Conservation (phyloP, 1,140 invertebrate genomes). For the Drosophila kohkoa region DNA sequence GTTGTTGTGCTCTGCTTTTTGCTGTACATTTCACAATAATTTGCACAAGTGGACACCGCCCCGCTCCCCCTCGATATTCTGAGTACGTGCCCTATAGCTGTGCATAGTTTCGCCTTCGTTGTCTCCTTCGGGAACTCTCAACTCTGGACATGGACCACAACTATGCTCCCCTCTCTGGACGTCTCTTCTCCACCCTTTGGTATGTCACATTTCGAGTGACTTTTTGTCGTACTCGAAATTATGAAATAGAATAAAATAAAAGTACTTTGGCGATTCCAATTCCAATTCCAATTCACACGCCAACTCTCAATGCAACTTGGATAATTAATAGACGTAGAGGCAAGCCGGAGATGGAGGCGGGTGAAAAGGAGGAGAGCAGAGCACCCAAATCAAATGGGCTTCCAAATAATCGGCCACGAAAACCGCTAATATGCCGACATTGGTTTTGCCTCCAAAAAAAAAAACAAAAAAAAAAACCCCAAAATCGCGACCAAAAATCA, state of each 20-base stretch:
- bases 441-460: conserved; percentile 36
- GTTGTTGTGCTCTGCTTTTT: conserved; percentile 28
- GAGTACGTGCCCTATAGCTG: conserved; percentile 64
- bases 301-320: not conserved
- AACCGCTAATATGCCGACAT: conserved; percentile 69
- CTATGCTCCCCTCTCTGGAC: conserved; percentile 7
- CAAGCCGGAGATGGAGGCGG: not conserved
- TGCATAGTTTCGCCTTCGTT: conserved; percentile 51
- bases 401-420: conserved; percentile 70
- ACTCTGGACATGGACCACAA: conserved; percentile 18
- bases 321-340: conserved; percentile 42
- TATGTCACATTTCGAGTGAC: conserved; percentile 49
- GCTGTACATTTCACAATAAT: conserved; percentile 78
- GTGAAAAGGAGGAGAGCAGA: not conserved
- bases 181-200: conserved; percentile 17
- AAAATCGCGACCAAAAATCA: conserved; percentile 52
- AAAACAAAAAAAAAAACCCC: conserved; percentile 20
- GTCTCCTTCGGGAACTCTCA: not conserved
- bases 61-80: not conserved
- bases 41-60: conserved; percentile 71
- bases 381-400: conserved; percentile 61
- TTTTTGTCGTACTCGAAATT: conserved; percentile 60
- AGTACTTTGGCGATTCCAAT: conserved; percentile 27
- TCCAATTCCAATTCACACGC: not conserved
- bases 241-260: conserved; percentile 62